A percentile compares a stretch with the other conserved stretches of the same genome.
phyloP scores from a whole-genome alignment of 2,797 vertebrate species.

The Chromobotia macracanthus region DNA sequence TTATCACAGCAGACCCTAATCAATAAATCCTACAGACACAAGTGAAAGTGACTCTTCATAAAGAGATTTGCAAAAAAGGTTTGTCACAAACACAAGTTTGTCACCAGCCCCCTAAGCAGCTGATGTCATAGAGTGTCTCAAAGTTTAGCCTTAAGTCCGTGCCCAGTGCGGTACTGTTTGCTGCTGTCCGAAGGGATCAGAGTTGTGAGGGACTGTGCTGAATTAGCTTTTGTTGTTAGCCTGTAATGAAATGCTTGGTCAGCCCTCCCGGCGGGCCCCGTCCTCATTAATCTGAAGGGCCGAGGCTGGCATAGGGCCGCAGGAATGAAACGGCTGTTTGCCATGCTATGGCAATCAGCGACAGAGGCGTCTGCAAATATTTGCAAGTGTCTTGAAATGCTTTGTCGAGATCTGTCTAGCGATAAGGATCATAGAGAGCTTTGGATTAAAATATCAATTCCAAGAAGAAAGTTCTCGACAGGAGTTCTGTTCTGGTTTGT shows the following conservation, averaged over 20 bases:
- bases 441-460: conserved; percentile 14
- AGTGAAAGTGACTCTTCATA: no score
- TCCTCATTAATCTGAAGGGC: conserved; percentile 54
- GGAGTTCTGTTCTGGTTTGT: neutral
- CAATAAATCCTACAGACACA: no score
- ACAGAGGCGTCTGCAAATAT: conserved; percentile 51
- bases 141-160: conserved; percentile 10
- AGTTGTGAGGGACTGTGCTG: conserved; percentile 29
- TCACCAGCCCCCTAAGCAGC: conserved; percentile 1
- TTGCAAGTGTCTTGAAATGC: conserved; percentile 52
- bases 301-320: conserved; percentile 33
- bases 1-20: neutral
- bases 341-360: conserved; percentile 49
- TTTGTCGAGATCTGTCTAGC: conserved; percentile 30
- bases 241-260: conserved; percentile 59
- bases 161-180: conserved; percentile 7
- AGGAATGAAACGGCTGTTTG: conserved; percentile 50
- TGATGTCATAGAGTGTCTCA: neutral
- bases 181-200: conserved; percentile 21
- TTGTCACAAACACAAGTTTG: neutral
- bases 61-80: neutral
- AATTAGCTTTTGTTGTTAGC: conserved; percentile 46
- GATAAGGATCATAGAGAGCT: conserved; percentile 22
- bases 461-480: conserved; percentile 1
- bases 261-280: conserved; percentile 37